Conservation (phyloP, 2,888 invertebrate species). For the Drosophila differens region DNA sequence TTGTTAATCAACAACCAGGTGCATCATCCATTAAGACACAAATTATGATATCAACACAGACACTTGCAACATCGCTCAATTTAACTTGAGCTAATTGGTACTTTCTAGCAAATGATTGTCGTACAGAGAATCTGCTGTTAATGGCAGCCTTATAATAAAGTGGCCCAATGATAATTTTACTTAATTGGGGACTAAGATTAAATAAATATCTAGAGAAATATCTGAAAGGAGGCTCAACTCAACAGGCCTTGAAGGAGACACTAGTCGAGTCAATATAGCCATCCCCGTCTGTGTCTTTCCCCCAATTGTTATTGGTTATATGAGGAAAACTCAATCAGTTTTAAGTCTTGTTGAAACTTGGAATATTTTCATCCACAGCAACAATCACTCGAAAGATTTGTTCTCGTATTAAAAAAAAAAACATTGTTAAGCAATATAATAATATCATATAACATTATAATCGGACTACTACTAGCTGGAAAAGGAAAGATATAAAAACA, state of each 20-base stretch:
- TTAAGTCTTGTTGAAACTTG: background rate
- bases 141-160: background rate
- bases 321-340: background rate
- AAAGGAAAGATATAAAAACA: background rate
- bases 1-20: constrained; percentile 26
- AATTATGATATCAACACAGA: constrained; percentile 1
- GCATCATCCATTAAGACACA: constrained; percentile 22
- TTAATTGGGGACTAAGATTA: background rate
- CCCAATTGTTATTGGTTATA: background rate
- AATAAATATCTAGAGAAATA: background rate
- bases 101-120: background rate
- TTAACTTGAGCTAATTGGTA: constrained; percentile 30
- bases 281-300: background rate
- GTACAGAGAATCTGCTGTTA: background rate
- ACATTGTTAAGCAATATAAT: background rate
- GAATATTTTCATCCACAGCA: background rate
- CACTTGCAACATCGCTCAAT: background rate
- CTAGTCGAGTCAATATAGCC: no score
- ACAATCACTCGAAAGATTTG: background rate
- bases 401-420: background rate
- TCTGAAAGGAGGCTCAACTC: background rate
- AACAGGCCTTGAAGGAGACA: background rate
- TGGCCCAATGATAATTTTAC: background rate
- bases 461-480: background rate
- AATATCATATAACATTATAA: background rate